A percentile compares a stretch with the other conserved stretches of the same genome.
Evolutionary conservation across 2,888 invertebrate species (phyloP).

Genomic region (Drosophila setosimentum): DNA sequence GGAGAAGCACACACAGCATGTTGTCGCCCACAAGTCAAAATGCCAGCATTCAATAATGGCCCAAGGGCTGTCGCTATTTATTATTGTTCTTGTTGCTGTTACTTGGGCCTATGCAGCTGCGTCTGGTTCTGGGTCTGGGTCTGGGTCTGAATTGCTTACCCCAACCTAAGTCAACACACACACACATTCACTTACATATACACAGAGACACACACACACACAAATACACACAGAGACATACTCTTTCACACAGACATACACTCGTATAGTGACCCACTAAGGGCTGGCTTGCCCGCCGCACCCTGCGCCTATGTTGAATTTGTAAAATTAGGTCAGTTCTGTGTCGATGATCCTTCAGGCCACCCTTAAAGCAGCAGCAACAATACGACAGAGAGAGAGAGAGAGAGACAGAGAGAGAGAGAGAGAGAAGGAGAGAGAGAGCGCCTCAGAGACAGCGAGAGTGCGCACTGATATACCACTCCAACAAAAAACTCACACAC

Average conservation of each 20-base stretch:
- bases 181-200: neutral
- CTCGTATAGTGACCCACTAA: conserved; percentile 72
- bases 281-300: conserved; percentile 45
- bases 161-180: conserved; percentile 23
- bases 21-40: conserved; percentile 51
- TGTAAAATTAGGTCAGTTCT: conserved; percentile 85
- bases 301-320: conserved; percentile 82
- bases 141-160: conserved; percentile 27
- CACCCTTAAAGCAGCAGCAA: conserved; percentile 58
- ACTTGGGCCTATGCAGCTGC: conserved; percentile 44
- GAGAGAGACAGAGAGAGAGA: conserved; percentile 23
- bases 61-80: conserved; percentile 58
- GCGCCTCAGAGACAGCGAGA: conserved; percentile 60
- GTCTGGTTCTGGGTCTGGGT: conserved; percentile 33
- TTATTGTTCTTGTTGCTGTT: conserved; percentile 48
- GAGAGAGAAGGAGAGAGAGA: conserved; percentile 33
- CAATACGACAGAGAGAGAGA: conserved; percentile 21
- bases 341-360: conserved; percentile 85
- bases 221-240: conserved; percentile 10
- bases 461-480: conserved; percentile 68
- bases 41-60: conserved; percentile 54
- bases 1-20: conserved; percentile 21
- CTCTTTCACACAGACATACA: neutral
- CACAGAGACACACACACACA: conserved; percentile 21
- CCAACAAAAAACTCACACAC: conserved; percentile 18